Evolutionary conservation across 2,113 vertebrate genomes (phyloP).

Genomic region (Coptodon bakossiorum): DNA sequence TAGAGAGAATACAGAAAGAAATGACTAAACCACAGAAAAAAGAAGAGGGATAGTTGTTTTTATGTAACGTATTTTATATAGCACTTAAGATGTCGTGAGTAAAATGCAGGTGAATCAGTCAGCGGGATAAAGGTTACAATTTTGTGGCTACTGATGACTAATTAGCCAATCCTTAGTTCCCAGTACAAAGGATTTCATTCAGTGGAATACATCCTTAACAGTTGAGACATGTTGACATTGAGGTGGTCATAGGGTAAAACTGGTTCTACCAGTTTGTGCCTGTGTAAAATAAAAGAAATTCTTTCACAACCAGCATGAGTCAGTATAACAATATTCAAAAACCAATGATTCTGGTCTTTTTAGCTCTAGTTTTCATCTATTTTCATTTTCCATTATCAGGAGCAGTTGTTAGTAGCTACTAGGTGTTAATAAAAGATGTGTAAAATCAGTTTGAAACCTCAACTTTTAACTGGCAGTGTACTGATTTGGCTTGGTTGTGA

Average conservation of each 20-base stretch:
- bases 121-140: neutral
- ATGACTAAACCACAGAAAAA: neutral
- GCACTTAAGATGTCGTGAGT: neutral
- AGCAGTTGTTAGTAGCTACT: neutral
- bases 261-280: slow-evolving; percentile 17
- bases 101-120: neutral
- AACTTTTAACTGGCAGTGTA: neutral
- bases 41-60: neutral
- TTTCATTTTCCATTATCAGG: neutral
- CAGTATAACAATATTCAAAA: neutral
- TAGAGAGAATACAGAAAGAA: neutral
- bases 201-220: neutral
- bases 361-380: neutral
- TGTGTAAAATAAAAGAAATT: neutral
- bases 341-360: neutral
- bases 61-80: neutral
- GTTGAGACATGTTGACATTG: slow-evolving; percentile 13
- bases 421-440: neutral
- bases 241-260: neutral
- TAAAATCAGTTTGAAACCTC: neutral
- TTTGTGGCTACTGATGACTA: slow-evolving; percentile 13
- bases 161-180: neutral
- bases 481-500: neutral
- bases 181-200: neutral
- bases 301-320: neutral